These are phyloP conservation scores for Prunella strophiata DNA, from an alignment of 2,797 vertebrate genomes.

Conservation along the genomic window DNA sequence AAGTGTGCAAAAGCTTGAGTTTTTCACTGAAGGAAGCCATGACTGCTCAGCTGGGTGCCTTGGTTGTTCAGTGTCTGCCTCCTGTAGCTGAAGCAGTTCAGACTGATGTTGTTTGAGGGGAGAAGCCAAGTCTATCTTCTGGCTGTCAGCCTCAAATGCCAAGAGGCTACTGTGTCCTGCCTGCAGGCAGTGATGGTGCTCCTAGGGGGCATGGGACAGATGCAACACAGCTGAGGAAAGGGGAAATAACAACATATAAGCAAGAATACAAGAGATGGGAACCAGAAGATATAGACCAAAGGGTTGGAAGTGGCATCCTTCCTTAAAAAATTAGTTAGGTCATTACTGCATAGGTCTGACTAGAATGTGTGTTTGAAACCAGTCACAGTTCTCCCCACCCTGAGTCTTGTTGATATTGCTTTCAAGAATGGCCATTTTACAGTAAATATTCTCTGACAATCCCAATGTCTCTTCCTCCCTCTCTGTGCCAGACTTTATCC, in stretches of 20 bases:
- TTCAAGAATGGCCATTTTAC: neutral
- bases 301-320: neutral
- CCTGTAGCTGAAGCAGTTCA: neutral
- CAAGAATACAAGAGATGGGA: neutral
- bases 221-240: neutral
- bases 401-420: neutral
- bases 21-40: neutral
- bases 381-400: neutral
- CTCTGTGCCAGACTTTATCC: neutral
- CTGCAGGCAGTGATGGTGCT: neutral
- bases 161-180: neutral
- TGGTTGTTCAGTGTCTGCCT: neutral
- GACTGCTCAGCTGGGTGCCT: neutral
- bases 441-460: slow-evolving; percentile 16
- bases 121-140: neutral
- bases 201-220: neutral
- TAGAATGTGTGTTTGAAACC: neutral
- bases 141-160: neutral
- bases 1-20: neutral
- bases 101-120: neutral
- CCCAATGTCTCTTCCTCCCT: neutral
- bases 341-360: neutral
- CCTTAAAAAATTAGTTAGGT: neutral
- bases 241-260: neutral
- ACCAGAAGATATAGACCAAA: neutral